Evolutionary conservation across 2,888 invertebrate species (phyloP).

Genomic region (Tetragnatha montana): DNA sequence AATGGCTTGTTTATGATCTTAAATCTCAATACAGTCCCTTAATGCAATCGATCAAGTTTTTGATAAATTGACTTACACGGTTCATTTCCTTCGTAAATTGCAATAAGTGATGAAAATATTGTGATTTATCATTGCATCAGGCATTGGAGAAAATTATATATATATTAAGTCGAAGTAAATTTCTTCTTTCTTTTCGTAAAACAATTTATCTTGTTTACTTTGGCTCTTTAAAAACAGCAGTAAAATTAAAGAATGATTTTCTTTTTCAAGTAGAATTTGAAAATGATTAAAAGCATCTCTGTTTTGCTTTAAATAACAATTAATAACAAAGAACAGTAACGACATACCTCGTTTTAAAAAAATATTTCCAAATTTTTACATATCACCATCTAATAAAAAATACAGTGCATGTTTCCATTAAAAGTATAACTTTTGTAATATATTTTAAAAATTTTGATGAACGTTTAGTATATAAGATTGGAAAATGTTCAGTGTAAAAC

Average conservation of each 20-base stretch:
- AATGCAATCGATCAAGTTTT: not conserved
- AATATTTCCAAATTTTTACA: not conserved
- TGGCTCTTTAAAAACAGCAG: not conserved
- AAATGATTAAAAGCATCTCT: not conserved
- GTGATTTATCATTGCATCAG: not conserved
- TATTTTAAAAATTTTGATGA: not conserved
- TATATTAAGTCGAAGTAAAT: not conserved
- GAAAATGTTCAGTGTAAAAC: not conserved
- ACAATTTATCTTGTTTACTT: not conserved
- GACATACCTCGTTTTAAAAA: not conserved
- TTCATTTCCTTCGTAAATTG: not conserved
- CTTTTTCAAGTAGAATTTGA: not conserved
- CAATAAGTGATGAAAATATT: not conserved
- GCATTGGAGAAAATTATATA: not conserved
- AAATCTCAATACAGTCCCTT: not conserved
- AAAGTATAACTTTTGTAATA: not conserved
- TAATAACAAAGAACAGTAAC: too few relatives aligned
- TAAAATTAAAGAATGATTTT: not conserved
- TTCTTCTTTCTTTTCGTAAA: not conserved
- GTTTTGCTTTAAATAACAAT: not conserved
- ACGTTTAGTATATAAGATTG: not conserved
- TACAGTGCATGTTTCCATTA: not conserved
- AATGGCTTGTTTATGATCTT: not conserved
- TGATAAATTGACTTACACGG: not conserved
- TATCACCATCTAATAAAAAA: not conserved